A percentile compares a stretch with the other conserved stretches of the same genome.
Conservation (phyloP, 1,140 invertebrate genomes). For the Zaprionus kolodkinae region DNA sequence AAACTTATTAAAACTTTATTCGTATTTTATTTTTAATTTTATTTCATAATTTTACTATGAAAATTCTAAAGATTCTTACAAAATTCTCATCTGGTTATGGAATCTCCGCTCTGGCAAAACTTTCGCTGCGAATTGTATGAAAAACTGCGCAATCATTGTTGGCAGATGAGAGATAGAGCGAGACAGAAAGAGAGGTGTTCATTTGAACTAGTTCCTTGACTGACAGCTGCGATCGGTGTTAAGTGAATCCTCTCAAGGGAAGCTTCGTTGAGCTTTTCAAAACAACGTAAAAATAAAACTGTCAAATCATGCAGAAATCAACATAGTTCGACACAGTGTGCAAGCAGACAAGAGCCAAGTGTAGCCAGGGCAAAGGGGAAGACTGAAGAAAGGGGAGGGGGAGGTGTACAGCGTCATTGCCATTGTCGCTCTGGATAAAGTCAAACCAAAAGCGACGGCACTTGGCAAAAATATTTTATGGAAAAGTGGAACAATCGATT, state of each 20-base stretch:
- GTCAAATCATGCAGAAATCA: slow-evolving; percentile 5
- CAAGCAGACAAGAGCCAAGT: slow-evolving; percentile 3
- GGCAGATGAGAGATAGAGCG: background rate
- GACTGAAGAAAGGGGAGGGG: background rate
- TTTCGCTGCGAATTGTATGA: background rate
- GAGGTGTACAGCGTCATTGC: slow-evolving; percentile 34
- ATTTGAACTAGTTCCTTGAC: slow-evolving; percentile 1
- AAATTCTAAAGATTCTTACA: too few relatives aligned
- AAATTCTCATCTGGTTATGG: too few relatives aligned
- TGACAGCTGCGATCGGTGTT: background rate
- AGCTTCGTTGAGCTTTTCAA: background rate
- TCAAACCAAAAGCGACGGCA: slow-evolving; percentile 72
- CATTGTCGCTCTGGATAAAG: slow-evolving; percentile 31
- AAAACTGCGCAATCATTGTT: background rate
- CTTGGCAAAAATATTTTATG: slow-evolving; percentile 83
- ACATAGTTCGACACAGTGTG: slow-evolving; percentile 9
- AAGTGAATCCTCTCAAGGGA: slow-evolving; percentile 6
- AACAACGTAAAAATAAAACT: background rate
- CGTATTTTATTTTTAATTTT: too few relatives aligned
- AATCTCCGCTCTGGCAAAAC: background rate
- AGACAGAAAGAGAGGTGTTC: background rate
- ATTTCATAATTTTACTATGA: too few relatives aligned
- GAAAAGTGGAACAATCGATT: slow-evolving; percentile 83
- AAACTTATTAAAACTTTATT: too few relatives aligned
- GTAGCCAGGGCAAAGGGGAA: background rate